Conservation (phyloP, 1,140 invertebrate species). For the Trissolcus basalis region DNA sequence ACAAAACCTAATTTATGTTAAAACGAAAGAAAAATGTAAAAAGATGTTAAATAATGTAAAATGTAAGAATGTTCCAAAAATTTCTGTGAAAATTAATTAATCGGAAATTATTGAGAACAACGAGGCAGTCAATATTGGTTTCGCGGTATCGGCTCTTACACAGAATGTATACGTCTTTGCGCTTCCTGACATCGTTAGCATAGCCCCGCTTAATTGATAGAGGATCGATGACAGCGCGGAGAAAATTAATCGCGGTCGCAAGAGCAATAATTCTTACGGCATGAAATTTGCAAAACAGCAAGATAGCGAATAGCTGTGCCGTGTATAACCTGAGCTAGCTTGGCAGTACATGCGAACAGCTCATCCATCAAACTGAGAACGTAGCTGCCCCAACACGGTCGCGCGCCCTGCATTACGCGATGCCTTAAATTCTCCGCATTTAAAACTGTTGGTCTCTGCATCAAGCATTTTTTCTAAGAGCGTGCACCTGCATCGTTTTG, state of each 20-base stretch:
- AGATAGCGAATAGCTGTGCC: conserved; percentile 65
- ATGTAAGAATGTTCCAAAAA: too few species aligned
- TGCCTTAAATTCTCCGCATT: conserved; percentile 53
- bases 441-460: conserved; percentile 40
- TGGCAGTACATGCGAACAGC: conserved; percentile 71
- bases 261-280: conserved; percentile 68
- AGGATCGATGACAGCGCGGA: conserved; percentile 58
- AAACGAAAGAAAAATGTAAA: too few species aligned
- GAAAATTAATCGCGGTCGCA: conserved; percentile 65
- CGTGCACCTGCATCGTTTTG: conserved; percentile 33
- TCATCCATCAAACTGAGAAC: conserved; percentile 74
- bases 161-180: conserved; percentile 10
- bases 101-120: too few species aligned
- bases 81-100: too few species aligned
- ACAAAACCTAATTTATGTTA: too few species aligned
- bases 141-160: conserved; percentile 26
- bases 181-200: conserved; percentile 34
- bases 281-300: conserved; percentile 73
- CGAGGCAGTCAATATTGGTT: conserved; percentile 39
- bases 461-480: conserved; percentile 30
- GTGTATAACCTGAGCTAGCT: conserved; percentile 63
- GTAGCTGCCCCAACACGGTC: conserved; percentile 58
- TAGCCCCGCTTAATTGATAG: conserved; percentile 65
- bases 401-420: conserved; percentile 66
- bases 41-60: too few species aligned